A percentile compares a stretch with the other conserved stretches of the same genome.
Conservation (phyloP, 2,113 vertebrate species). For the Mobula birostris region DNA sequence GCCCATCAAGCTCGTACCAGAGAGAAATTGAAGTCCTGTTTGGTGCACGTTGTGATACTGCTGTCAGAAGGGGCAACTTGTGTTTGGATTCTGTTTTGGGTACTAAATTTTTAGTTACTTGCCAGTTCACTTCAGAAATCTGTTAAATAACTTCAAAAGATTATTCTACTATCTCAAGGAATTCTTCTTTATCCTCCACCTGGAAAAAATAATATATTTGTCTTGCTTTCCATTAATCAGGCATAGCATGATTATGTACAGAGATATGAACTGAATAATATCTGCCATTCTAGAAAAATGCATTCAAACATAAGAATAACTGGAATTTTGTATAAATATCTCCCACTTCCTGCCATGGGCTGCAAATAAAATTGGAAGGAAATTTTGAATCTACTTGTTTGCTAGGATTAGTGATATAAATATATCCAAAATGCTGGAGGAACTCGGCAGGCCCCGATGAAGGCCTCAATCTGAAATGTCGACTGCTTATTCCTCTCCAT, state of each 20-base stretch:
- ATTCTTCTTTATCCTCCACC: background rate
- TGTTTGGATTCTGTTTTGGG: background rate
- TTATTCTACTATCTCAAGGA: background rate
- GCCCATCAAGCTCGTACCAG: background rate
- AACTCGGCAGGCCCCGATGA: too few species aligned
- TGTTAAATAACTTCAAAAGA: background rate
- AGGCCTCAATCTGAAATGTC: too few species aligned
- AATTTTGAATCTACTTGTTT: background rate
- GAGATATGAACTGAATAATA: background rate
- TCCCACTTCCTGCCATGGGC: background rate
- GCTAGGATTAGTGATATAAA: background rate
- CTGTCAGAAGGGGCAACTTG: background rate
- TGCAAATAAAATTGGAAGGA: background rate
- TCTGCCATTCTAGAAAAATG: background rate
- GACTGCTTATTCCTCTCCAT: too few species aligned
- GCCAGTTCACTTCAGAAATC: background rate
- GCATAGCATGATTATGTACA: background rate
- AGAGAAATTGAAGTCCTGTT: background rate
- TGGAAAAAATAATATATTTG: too few species aligned
- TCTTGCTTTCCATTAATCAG: background rate
- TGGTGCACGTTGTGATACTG: background rate
- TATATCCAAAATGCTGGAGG: too few species aligned
- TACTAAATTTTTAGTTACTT: background rate
- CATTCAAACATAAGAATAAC: background rate
- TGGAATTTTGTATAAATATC: background rate